Evolutionary conservation across 1,140 invertebrate genomes (phyloP), one percentile per base, ranked within the genome.

Genomic region (Trichonephila clavata): DNA sequence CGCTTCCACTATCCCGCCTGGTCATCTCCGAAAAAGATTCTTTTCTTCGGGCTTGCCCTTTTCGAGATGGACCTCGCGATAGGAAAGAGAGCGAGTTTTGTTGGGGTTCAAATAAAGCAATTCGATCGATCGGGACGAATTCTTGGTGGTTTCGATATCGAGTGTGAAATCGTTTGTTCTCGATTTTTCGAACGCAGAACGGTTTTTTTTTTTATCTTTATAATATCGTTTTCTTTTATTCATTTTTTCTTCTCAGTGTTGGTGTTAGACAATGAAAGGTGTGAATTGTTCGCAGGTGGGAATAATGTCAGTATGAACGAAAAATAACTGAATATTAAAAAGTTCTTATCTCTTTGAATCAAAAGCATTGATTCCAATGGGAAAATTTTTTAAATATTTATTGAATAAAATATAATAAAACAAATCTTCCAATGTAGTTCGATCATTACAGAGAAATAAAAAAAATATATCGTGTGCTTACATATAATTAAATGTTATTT

Each of bases 131-230:
- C 24, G 6, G 65, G 24, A 71, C 65, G n/a, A 24, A 71, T 71
- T 71, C 24, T 8, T 71, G 7, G 24, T 27, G 65, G n/a, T 24
- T 71, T 13, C 32, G 32, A 24, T 27, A 71, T 24, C 65, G 65
- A 27, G 24, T 71, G 65, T 71, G 24, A 71, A 71, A 71, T 71
- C 65, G 65, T 71, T 71, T 71, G 65, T 24, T 71, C 65, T 24
- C 65, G 65, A 24, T 71, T 71, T 24, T 13, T 14, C 32, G 32
- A 39, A 39, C 32, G 32, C 32, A 39, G 32, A 39, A 39, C 32
- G n/a, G n/a, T n/a, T n/a, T 39, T 3, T 39, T 39, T 39, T 39
- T 39, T 39, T 71, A 24, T 21, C 1, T 39, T 39, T 39, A 39
- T 39, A 39, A 3, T 39, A 39, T 39, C 5, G 2, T 68, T 68